A percentile compares a stretch with the other conserved stretches of the same genome.
These are phyloP conservation scores for Larimichthys crocea DNA, from an alignment of 2,113 vertebrate species.

Conservation along the genomic window DNA sequence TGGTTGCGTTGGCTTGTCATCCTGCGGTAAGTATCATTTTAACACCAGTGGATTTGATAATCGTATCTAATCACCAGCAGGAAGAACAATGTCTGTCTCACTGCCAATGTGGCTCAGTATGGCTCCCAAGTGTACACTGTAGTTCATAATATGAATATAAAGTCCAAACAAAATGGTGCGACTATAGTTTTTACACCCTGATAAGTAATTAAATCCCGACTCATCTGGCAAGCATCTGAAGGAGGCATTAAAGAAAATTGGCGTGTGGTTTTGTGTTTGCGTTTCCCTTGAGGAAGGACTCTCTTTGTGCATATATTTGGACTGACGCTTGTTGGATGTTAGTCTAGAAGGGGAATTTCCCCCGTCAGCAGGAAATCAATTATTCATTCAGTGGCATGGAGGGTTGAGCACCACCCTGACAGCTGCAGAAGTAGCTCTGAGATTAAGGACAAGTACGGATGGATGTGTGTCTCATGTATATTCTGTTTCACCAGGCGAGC, in stretches of 20 bases:
- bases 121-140: not conserved
- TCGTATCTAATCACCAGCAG: not conserved
- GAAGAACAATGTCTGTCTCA: not conserved
- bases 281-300: constrained; percentile 36
- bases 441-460: constrained; percentile 68
- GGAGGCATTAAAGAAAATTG: constrained; percentile 36
- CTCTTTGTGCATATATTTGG: constrained; percentile 50
- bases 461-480: constrained; percentile 66
- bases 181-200: constrained; percentile 7
- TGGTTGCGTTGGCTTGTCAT: not conserved
- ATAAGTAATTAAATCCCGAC: constrained; percentile 44
- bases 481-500: constrained; percentile 47
- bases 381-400: constrained; percentile 76
- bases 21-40: not conserved
- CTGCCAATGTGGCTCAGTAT: not conserved
- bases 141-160: not conserved
- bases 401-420: constrained; percentile 67
- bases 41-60: not conserved
- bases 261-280: constrained; percentile 41
- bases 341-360: constrained; percentile 54
- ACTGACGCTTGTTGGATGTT: constrained; percentile 35
- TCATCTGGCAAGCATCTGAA: constrained; percentile 40
- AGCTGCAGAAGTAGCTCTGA: constrained; percentile 62
- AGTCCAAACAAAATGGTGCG: not conserved
- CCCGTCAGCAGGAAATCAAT: constrained; percentile 66